These are phyloP conservation scores for Lumbricus terrestris DNA, from an alignment of 2,888 invertebrate genomes.

Conservation along the genomic window DNA sequence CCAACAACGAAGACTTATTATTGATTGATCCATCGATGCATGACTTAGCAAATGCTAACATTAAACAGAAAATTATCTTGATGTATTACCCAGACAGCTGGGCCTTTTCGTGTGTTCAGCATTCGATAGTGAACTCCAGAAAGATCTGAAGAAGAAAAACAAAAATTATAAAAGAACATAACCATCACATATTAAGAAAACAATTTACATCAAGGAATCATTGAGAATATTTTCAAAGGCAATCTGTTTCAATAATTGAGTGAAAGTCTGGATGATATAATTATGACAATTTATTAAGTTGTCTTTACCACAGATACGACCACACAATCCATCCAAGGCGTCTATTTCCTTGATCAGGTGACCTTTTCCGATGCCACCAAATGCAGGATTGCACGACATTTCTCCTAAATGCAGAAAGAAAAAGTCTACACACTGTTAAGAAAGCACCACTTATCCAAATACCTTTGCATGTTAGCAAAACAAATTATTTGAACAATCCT, in stretches of 20 bases:
- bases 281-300: neutral
- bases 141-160: slow-evolving; percentile 60
- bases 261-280: neutral
- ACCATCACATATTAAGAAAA: neutral
- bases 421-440: neutral
- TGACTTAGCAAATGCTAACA: neutral
- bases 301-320: slow-evolving; percentile 71
- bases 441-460: neutral
- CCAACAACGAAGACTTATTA: too few species aligned
- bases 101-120: slow-evolving; percentile 78
- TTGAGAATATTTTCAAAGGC: neutral
- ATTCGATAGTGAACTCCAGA: slow-evolving; percentile 79
- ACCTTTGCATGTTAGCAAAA: neutral
- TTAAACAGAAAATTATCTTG: neutral
- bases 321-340: slow-evolving; percentile 82
- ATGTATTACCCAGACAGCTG: slow-evolving; percentile 74
- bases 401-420: slow-evolving; percentile 65
- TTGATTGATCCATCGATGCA: neutral
- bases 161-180: neutral
- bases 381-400: slow-evolving; percentile 92
- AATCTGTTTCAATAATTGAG: neutral
- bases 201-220: neutral
- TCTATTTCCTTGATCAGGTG: slow-evolving; percentile 84
- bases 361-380: slow-evolving; percentile 89
- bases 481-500: neutral